Evolutionary conservation across 2,888 invertebrate genomes (phyloP).

Genomic region (Entomobrya multifasciata): DNA sequence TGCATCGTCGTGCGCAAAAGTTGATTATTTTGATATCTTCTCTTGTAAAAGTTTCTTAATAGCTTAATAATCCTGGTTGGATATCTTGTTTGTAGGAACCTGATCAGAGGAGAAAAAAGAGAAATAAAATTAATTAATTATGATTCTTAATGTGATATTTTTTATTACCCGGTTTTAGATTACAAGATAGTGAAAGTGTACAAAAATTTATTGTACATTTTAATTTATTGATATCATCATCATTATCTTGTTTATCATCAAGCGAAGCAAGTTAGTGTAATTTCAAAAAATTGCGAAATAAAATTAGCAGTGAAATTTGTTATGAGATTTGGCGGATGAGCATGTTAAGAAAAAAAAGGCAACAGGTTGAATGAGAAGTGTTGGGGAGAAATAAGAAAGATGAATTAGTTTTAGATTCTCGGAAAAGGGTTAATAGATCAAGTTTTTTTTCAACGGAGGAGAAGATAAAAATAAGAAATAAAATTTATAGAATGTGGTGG

Average conservation of each 20-base stretch:
- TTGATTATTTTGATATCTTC: too few relatives aligned
- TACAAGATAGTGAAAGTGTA: conserved; percentile 3
- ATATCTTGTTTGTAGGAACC: conserved; percentile 53
- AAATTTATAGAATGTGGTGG: conserved; percentile 31
- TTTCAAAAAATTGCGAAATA: conserved; percentile 21
- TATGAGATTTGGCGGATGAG: background rate
- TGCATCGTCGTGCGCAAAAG: background rate
- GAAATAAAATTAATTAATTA: conserved; percentile 35
- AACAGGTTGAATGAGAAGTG: conserved; percentile 45
- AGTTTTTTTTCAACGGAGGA: conserved; percentile 26
- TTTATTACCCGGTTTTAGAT: too few relatives aligned
- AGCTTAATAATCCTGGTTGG: conserved; percentile 29
- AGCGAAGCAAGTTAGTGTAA: too few relatives aligned
- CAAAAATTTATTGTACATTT: background rate
- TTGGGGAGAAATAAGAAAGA: conserved; percentile 56
- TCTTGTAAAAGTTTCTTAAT: conserved; percentile 9
- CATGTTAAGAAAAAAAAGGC: conserved; percentile 5
- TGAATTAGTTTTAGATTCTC: conserved; percentile 39
- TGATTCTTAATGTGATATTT: too few relatives aligned
- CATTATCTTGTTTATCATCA: too few relatives aligned
- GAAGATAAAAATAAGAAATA: background rate
- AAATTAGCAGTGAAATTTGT: background rate
- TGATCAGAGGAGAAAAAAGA: conserved; percentile 23
- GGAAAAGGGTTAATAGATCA: conserved; percentile 61
- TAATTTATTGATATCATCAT: conserved; percentile 23